Base-by-base conservation (phyloP, 2,797 vertebrate species). In the Gymnocypris eckloni region DNA sequence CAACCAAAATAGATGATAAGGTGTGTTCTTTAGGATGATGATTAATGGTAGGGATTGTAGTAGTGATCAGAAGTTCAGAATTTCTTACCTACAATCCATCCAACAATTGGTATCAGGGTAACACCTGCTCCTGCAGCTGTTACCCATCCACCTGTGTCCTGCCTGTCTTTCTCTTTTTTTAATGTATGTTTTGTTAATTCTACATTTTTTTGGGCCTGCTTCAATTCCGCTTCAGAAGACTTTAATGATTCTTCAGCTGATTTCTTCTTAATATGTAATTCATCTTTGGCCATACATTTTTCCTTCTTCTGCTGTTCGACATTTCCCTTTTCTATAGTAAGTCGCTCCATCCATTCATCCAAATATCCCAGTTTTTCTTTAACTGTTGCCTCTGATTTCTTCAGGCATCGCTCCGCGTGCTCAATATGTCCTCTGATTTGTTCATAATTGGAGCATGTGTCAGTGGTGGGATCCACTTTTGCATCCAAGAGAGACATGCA, bases 81-180 rank as follows among this genome's bases (percentile, higher is more conserved):
- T 52, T 73, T 79, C 87, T 86, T n/a, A 82, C 78, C 85, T 15
- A 13, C 37, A 59, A 88, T 73, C 45, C 78, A 88, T 81, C 82
- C 85, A 6, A 18, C 0, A 22, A 86, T 0, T 66, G 78, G 87
- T 81, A 86, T 4, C 45, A 45, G 0, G 22, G 0, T 8, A 41
- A 41, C 6, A 41, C 41, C 37, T 1, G 4, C 12, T 1, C 81
- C 85, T 52, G 52, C 25, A 56, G 1, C 13, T 9, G 3, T 8
- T 9, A 83, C 0, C 3, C 5, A 3, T 11, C 0, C 0, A 12
- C 64, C 43, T 33, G n/a, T 50, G 0, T 16, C 4, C 25, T 8
- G 20, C 39, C 61, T 86, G 13, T 4, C 11, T 33, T 70, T 9
- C 13, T 10, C 41, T 41, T 7, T 41, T 41, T 8, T 41, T 67